Evolutionary conservation across 2,113 vertebrate genomes (phyloP), one percentile per base, ranked within the genome.

Genomic region (Xenopus tropicalis): DNA sequence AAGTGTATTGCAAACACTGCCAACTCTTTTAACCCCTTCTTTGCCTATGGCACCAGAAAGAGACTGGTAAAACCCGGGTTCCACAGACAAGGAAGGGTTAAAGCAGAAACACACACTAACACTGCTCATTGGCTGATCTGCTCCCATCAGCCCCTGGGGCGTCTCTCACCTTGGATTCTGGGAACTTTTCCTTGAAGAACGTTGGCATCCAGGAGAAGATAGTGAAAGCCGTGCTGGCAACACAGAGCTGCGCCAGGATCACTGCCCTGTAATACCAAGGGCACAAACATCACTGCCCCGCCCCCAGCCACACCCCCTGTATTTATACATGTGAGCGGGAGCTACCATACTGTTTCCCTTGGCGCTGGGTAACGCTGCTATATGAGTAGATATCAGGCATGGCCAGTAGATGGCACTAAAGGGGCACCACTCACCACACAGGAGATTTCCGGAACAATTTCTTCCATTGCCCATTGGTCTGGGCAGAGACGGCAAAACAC

Each of bases 121-220:
- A 5, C 29, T 37, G 29, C 29, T 37, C 29, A 37, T 1, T n/a
- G n/a, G n/a, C n/a, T n/a, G n/a, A n/a, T n/a, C n/a, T 37, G 29
- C 6, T 37, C 29, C 29, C 25, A 3, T 29, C 3, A 6, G 25
- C 25, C 6, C 3, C 25, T 9, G 29, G 1, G 29, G 2, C 2
- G 29, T 9, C 46, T 44, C 89, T 86, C 83, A 99, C 97, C 93
- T 98, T 96, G 3, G 96, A 90, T n/a, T 92, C 86, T 0, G 96
- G 96, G 78, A 94, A 98, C 0, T 90, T 93, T 79, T 98, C 96
- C 82, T 92, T 93, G 58, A 99, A 99, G 90, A 94, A 99, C 0
- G 94, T 97, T 0, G 97, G 97, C 78, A 99, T 86, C 97, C 97
- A 99, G 61, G 95, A 99, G 78, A 98, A 88, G 42, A 99, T 89